Evolutionary conservation across 2,888 invertebrate genomes (phyloP), one percentile per base, ranked within the genome.

Genomic region (Parochlus steinenii): DNA sequence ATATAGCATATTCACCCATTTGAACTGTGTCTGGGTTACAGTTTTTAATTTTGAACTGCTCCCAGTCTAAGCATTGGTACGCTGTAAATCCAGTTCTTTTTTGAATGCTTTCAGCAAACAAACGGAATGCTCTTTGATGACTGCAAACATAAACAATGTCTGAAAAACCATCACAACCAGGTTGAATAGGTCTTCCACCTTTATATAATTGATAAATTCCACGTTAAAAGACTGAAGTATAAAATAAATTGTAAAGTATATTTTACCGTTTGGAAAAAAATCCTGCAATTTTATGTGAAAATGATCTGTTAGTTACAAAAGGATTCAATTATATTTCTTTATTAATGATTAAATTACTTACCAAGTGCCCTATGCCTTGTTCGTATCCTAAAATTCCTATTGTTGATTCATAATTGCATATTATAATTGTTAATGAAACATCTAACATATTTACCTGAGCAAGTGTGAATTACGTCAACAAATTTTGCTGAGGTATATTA

Each of bases 381-480:
- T 48, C 71, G 42, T 71, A 67, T 0, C 79, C 79, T 22, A 70
- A 59, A 27, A 69, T 58, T 0, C n/a, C n/a, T n/a, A n/a, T n/a
- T n/a, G n/a, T n/a, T n/a, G n/a, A n/a, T n/a, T n/a, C n/a, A n/a
- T n/a, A n/a, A n/a, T n/a, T n/a, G n/a, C n/a, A n/a, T n/a, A n/a
- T n/a, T n/a, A n/a, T n/a, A n/a, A n/a, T n/a, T n/a, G n/a, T n/a
- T n/a, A n/a, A n/a, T n/a, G n/a, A n/a, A n/a, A n/a, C n/a, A n/a
- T n/a, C n/a, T n/a, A n/a, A n/a, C n/a, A n/a, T n/a, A n/a, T n/a
- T n/a, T n/a, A n/a, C 78, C 79, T 1, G 67, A 70, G 44, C 72
- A 71, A 1, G 76, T 76, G 47, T 82, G 81, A 33, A 81, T 73
- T 1, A 79, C 66, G 48, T 81, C 80, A 2, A 70, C 14, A 8